These are phyloP conservation scores for Sebastes vulpes DNA, from an alignment of 2,797 vertebrate species.

Conservation along the genomic window DNA sequence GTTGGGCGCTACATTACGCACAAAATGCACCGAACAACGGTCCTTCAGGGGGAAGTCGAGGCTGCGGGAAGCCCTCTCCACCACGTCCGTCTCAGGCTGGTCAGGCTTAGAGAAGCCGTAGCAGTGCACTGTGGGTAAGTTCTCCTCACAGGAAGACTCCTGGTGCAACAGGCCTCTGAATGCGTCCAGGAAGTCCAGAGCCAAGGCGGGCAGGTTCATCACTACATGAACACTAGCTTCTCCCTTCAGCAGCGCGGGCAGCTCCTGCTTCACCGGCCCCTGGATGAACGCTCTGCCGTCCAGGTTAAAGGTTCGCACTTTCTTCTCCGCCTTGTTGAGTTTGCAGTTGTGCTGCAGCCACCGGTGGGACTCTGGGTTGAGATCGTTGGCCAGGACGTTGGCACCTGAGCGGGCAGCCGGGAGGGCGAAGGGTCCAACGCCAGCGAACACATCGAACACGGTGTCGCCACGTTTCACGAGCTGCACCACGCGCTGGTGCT, in stretches of 20 bases:
- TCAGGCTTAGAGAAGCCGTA: slow-evolving; percentile 94
- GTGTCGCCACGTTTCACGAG: slow-evolving; percentile 87
- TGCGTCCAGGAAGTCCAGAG: slow-evolving; percentile 91
- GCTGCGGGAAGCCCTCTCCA: slow-evolving; percentile 82
- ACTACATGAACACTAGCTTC: slow-evolving; percentile 87
- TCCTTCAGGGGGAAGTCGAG: slow-evolving; percentile 86
- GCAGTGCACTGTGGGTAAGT: slow-evolving; percentile 91
- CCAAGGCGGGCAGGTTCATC: slow-evolving; percentile 96
- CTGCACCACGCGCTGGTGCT: slow-evolving; percentile 89
- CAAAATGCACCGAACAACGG: slow-evolving; percentile 88
- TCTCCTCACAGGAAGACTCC: slow-evolving; percentile 34
- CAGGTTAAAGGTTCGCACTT: slow-evolving; percentile 89
- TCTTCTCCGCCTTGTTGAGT: slow-evolving; percentile 92
- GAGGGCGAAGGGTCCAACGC: slow-evolving; percentile 94
- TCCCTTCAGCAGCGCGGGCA: slow-evolving; percentile 83
- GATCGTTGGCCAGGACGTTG: slow-evolving; percentile 92
- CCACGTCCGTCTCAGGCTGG: slow-evolving; percentile 86
- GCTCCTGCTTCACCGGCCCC: slow-evolving; percentile 89
- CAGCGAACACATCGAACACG: slow-evolving; percentile 94
- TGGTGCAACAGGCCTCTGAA: slow-evolving; percentile 88
- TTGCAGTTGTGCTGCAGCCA: slow-evolving; percentile 96
- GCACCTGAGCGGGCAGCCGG: slow-evolving; percentile 91
- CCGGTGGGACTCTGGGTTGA: slow-evolving; percentile 93
- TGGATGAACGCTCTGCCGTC: slow-evolving; percentile 93
- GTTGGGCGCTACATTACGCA: slow-evolving; percentile 95